Evolutionary conservation across 2,797 vertebrate species (phyloP).

Genomic region (Hoplostethus mediterraneus): DNA sequence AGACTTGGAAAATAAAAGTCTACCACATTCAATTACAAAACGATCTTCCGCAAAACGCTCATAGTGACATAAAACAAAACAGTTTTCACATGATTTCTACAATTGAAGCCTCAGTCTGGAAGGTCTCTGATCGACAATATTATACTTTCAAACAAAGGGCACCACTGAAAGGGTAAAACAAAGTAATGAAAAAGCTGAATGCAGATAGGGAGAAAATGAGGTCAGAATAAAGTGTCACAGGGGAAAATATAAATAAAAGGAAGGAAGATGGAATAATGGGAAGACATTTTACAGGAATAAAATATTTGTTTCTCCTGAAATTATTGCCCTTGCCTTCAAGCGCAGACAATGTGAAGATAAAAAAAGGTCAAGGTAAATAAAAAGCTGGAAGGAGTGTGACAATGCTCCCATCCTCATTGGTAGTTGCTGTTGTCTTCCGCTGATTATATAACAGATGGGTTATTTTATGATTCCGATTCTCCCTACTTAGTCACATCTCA

Average conservation of each 20-base stretch:
- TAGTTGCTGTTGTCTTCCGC: too few species aligned
- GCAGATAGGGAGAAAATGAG: background rate
- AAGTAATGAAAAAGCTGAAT: background rate
- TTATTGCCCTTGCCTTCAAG: too few species aligned
- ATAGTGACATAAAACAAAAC: constrained; percentile 7
- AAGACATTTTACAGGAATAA: too few species aligned
- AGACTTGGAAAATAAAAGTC: constrained; percentile 1
- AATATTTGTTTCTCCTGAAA: too few species aligned
- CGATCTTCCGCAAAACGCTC: constrained; percentile 15
- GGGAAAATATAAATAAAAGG: background rate
- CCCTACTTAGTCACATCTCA: too few species aligned
- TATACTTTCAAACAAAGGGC: constrained; percentile 1
- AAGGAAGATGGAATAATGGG: background rate
- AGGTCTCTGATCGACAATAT: background rate
- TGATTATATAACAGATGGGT: too few species aligned
- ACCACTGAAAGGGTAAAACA: background rate
- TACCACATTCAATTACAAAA: constrained; percentile 25
- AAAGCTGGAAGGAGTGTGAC: too few species aligned
- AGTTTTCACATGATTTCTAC: constrained; percentile 18
- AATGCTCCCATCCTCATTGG: too few species aligned
- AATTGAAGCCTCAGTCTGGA: background rate
- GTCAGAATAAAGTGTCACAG: background rate
- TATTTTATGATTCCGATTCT: too few species aligned
- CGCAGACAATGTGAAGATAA: too few species aligned
- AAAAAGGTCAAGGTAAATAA: too few species aligned